phyloP scores from a whole-genome alignment of 2,888 invertebrate species.

The Eumerus sabulonum region DNA sequence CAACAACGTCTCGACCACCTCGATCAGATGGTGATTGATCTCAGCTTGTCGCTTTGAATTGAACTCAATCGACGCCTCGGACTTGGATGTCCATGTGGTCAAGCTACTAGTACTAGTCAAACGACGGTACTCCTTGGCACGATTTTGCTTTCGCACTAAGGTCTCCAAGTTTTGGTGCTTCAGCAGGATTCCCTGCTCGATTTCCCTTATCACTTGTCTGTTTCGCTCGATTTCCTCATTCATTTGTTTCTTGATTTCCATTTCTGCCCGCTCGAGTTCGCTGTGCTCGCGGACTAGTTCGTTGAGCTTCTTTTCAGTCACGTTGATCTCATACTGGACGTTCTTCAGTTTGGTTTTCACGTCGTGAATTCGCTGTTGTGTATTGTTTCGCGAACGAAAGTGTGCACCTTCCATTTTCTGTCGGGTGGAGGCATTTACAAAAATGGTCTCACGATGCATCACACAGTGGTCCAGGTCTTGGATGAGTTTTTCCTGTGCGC shows the following conservation, averaged over 20 bases:
- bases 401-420: constrained; percentile 80
- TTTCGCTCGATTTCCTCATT: constrained; percentile 73
- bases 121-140: constrained; percentile 82
- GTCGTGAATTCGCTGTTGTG: constrained; percentile 82
- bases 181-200: constrained; percentile 77
- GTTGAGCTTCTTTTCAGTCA: constrained; percentile 72
- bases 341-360: constrained; percentile 81
- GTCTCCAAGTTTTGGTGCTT: constrained; percentile 79
- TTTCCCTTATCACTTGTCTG: constrained; percentile 74
- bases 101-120: constrained; percentile 78
- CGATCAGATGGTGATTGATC: constrained; percentile 81
- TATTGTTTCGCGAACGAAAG: constrained; percentile 79
- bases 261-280: constrained; percentile 71
- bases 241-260: constrained; percentile 72
- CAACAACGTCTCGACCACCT: constrained; percentile 81
- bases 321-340: constrained; percentile 76
- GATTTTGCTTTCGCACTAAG: constrained; percentile 85
- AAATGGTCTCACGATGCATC: constrained; percentile 83
- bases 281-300: constrained; percentile 72
- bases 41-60: constrained; percentile 82
- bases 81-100: constrained; percentile 72
- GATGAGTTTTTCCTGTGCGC: constrained; percentile 79
- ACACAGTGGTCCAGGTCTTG: constrained; percentile 84
- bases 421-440: constrained; percentile 81
- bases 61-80: constrained; percentile 79